These are phyloP conservation scores for Seira ritae DNA, from an alignment of 2,888 invertebrate genomes.

Conservation along the genomic window DNA sequence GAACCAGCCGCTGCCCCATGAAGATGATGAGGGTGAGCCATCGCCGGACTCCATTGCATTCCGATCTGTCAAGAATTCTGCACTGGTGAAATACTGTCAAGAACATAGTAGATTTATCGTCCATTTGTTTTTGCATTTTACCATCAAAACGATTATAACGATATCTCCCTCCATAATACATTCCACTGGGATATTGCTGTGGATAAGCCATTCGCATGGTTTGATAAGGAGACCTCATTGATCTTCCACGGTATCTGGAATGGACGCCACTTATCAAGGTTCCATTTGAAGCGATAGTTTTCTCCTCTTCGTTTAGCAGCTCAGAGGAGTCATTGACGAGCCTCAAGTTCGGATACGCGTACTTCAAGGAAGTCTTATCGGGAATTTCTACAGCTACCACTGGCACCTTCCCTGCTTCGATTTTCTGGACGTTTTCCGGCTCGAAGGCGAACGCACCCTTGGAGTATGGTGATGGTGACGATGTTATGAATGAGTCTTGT, in stretches of 20 bases:
- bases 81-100: too few relatives aligned
- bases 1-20: slow-evolving; percentile 49
- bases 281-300: slow-evolving; percentile 27
- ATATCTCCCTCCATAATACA: not conserved
- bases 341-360: slow-evolving; percentile 23
- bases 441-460: not conserved
- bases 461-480: too few relatives aligned
- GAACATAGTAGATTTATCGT: too few relatives aligned
- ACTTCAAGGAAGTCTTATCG: not conserved
- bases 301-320: slow-evolving; percentile 22
- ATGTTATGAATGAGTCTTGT: too few relatives aligned
- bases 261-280: slow-evolving; percentile 36
- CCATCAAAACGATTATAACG: not conserved
- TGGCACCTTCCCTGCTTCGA: not conserved
- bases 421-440: not conserved
- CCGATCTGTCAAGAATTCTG: too few relatives aligned
- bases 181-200: too few relatives aligned
- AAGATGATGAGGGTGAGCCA: slow-evolving; percentile 17
- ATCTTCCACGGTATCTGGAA: slow-evolving; percentile 15
- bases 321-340: slow-evolving; percentile 22
- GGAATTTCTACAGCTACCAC: slow-evolving; percentile 25
- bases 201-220: not conserved
- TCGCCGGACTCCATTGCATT: slow-evolving; percentile 20
- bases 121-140: too few relatives aligned
- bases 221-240: not conserved